Evolutionary conservation across 2,888 invertebrate genomes (phyloP).

Genomic region (Antitype chi): DNA sequence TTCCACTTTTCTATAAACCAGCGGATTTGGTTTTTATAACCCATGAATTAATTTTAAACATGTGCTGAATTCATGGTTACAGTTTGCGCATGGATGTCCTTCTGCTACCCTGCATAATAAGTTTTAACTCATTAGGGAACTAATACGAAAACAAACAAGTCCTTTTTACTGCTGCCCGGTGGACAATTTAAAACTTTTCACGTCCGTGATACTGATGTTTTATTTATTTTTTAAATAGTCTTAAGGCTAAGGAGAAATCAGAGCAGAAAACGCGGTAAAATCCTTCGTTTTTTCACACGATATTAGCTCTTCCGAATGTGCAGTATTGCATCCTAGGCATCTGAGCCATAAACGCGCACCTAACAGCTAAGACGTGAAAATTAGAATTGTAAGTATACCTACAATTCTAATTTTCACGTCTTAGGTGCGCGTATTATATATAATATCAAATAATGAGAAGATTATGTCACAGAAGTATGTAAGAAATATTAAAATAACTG

Average conservation of each 20-base stretch:
- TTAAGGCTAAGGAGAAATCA: background rate
- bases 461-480: no score
- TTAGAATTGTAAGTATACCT: no score
- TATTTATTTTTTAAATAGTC: slow-evolving; percentile 6
- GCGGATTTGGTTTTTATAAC: no score
- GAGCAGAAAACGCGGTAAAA: background rate
- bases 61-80: no score
- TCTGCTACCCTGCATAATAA: background rate
- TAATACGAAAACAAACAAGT: slow-evolving; percentile 2
- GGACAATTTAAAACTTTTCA: slow-evolving; percentile 15
- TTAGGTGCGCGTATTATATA: no score
- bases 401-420: no score
- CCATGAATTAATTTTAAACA: no score
- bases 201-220: slow-evolving; percentile 1
- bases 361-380: no score
- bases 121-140: slow-evolving; percentile 23
- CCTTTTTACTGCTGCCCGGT: background rate
- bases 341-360: background rate
- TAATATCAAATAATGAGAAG: no score
- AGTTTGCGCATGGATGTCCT: no score
- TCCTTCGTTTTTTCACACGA: background rate
- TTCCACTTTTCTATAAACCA: no score
- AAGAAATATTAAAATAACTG: background rate
- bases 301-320: background rate
- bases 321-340: background rate